A percentile compares a stretch with the other conserved stretches of the same genome.
Evolutionary conservation across 2,888 invertebrate genomes (phyloP).

Genomic region (Petrolisthes manimaculis): DNA sequence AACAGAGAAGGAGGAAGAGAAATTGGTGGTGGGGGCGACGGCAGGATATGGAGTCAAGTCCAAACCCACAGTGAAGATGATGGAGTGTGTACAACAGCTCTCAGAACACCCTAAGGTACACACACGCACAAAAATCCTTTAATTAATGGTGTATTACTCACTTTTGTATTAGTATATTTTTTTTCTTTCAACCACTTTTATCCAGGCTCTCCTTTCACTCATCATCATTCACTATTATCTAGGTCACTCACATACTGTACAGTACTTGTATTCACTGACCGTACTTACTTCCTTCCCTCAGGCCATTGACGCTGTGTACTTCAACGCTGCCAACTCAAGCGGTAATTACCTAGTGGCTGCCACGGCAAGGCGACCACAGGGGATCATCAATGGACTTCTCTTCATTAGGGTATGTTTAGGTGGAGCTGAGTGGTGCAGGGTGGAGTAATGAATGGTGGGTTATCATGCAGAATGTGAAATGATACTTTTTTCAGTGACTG

Average conservation of each 20-base stretch:
- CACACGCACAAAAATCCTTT: slow-evolving; percentile 70
- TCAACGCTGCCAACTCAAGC: slow-evolving; percentile 77
- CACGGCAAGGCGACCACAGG: slow-evolving; percentile 77
- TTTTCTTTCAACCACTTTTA: not conserved
- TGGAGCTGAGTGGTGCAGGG: not conserved
- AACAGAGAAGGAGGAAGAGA: not conserved
- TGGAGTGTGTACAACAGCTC: slow-evolving; percentile 76
- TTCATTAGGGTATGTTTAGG: slow-evolving; percentile 71
- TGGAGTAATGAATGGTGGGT: not conserved
- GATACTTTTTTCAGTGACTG: too few relatives aligned
- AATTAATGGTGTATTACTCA: not conserved
- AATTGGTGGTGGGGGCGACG: slow-evolving; percentile 57
- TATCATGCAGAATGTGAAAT: not conserved
- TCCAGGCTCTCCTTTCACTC: too few relatives aligned
- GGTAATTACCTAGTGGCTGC: slow-evolving; percentile 79
- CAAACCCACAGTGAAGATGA: slow-evolving; percentile 70
- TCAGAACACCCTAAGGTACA: slow-evolving; percentile 72
- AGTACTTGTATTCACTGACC: not conserved
- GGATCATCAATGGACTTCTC: slow-evolving; percentile 78
- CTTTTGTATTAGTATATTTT: not conserved
- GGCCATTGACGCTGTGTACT: slow-evolving; percentile 85
- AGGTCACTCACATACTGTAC: too few relatives aligned
- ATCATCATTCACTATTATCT: too few relatives aligned
- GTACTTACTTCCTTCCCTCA: slow-evolving; percentile 68
- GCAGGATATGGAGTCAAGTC: slow-evolving; percentile 69